phyloP scores from a whole-genome alignment of 2,797 vertebrate species.

The Coccyzus lansbergi region DNA sequence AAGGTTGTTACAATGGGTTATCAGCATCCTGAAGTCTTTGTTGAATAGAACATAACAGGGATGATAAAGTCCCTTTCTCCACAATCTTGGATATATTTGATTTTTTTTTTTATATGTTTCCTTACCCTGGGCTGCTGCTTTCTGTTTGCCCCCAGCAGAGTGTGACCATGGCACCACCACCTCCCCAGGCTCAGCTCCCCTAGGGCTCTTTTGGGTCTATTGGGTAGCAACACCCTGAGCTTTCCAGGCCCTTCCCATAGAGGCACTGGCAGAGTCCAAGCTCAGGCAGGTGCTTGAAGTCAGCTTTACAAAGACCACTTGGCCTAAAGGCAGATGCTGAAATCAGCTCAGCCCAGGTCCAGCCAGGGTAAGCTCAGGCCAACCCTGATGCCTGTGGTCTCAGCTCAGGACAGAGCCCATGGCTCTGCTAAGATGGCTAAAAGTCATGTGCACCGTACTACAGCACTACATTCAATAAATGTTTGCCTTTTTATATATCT shows the following conservation, averaged over 20 bases:
- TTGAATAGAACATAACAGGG: accelerated
- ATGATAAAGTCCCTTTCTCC: neutral
- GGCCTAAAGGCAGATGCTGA: accelerated
- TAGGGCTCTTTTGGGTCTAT: neutral
- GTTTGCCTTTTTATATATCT: neutral
- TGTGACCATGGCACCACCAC: neutral
- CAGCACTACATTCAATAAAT: neutral
- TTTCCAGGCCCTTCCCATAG: neutral
- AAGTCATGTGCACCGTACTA: neutral
- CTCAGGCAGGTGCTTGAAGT: neutral
- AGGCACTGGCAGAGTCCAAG: neutral
- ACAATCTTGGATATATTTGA: neutral
- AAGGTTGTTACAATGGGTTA: neutral
- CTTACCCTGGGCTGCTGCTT: neutral
- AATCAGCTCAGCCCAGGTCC: neutral
- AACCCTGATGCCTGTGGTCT: neutral
- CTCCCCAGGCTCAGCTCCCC: neutral
- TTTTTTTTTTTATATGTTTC: neutral
- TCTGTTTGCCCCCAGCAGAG: neutral
- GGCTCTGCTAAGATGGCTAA: neutral
- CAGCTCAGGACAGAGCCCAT: neutral
- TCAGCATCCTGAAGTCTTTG: neutral
- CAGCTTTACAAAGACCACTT: neutral
- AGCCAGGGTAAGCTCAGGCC: neutral
- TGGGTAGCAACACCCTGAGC: neutral